phyloP scores from a whole-genome alignment of 2,888 invertebrate genomes.

The Hypolimnas misippus region DNA sequence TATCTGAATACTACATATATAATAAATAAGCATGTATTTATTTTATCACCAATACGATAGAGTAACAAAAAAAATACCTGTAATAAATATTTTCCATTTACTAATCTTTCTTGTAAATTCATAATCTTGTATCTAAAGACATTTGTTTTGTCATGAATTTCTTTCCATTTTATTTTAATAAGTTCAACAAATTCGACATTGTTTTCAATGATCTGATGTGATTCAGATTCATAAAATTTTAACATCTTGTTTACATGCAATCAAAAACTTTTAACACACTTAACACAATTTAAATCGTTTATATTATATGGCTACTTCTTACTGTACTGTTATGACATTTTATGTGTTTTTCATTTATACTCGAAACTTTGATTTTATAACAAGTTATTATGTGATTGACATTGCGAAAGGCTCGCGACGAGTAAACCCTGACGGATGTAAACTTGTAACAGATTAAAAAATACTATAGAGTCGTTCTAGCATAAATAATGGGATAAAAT shows the following conservation, averaged over 20 bases:
- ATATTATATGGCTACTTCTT: too few relatives aligned
- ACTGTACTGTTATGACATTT: too few relatives aligned
- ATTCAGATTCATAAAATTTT: slow-evolving; percentile 21
- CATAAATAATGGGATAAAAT: too few relatives aligned
- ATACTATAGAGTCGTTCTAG: too few relatives aligned
- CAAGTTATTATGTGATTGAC: too few relatives aligned
- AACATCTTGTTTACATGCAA: not conserved
- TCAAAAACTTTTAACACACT: not conserved
- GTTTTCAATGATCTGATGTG: slow-evolving; percentile 6
- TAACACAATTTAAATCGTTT: too few relatives aligned
- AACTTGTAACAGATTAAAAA: too few relatives aligned
- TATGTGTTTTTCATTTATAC: too few relatives aligned
- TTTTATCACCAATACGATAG: not conserved
- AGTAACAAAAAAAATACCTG: slow-evolving; percentile 53
- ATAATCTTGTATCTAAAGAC: slow-evolving; percentile 70
- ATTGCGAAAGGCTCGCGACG: too few relatives aligned
- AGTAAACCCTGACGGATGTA: too few relatives aligned
- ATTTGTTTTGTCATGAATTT: slow-evolving; percentile 53
- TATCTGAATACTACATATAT: not conserved
- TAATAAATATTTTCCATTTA: slow-evolving; percentile 61
- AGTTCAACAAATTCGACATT: slow-evolving; percentile 14
- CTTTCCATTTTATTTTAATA: slow-evolving; percentile 60
- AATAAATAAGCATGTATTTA: not conserved
- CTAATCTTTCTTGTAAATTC: slow-evolving; percentile 55
- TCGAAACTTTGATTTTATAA: too few relatives aligned